Conservation (phyloP, 2,888 invertebrate species). For the Heliconius cydno region DNA sequence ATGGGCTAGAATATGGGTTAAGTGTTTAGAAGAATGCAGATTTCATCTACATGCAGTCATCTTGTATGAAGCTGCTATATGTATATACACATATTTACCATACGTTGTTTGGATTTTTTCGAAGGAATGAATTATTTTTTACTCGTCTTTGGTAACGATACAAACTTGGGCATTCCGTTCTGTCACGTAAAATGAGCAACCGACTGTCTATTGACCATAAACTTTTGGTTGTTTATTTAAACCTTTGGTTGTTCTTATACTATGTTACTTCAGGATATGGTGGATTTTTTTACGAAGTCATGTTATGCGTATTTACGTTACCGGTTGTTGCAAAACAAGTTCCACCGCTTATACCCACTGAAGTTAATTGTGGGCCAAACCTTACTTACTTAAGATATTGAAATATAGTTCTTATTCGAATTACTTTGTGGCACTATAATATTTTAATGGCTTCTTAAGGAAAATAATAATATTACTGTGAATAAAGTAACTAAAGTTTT, state of each 20-base stretch:
- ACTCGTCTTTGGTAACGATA: no score
- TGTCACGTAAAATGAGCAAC: background rate
- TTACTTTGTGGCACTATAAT: background rate
- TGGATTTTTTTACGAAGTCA: background rate
- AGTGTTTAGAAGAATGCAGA: conserved; percentile 20
- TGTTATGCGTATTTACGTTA: conserved; percentile 7
- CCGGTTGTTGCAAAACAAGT: conserved; percentile 32
- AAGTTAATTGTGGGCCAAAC: conserved; percentile 10
- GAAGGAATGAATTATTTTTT: no score
- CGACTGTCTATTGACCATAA: no score
- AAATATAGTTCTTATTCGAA: conserved; percentile 1
- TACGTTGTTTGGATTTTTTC: background rate
- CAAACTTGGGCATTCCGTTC: background rate
- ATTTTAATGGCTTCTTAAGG: background rate
- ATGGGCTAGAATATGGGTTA: conserved; percentile 23
- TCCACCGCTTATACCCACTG: background rate
- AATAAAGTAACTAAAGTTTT: background rate
- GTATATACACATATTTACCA: background rate
- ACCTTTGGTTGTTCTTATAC: background rate
- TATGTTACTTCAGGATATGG: background rate
- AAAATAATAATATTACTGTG: background rate
- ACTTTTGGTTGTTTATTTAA: no score
- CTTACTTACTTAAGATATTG: background rate
- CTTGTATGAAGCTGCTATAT: background rate
- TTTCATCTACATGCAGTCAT: conserved; percentile 16